Base-by-base conservation (phyloP, 2,113 vertebrate genomes). In the Lathamus discolor region DNA sequence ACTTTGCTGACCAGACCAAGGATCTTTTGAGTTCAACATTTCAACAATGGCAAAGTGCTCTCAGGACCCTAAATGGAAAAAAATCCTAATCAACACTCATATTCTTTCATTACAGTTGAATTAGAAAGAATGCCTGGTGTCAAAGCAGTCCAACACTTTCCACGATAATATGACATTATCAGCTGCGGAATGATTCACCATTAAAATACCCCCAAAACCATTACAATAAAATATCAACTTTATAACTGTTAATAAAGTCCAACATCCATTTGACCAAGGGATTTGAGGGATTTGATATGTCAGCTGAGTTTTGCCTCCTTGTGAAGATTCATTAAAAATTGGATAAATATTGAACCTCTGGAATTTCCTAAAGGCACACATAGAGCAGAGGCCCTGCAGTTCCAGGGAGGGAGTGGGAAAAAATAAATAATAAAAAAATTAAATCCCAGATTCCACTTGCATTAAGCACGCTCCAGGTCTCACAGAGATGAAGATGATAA, bases 251-350 rank as follows among this genome's bases (percentile, higher is more conserved):
- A 86, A 70, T 55, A 35, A 94, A 92, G 48, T 64, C 28, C 57
- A 91, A 54, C 18, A 72, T 41, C 51, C 35, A 62, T 82, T 91
- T 76, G 84, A 93, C 74, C 62, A 78, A 41, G 27, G 69, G 93
- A 92, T 94, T 70, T 78, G 83, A 88, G 86, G 68, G 92, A 93
- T 96, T 91, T 82, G 18, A 62, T 66, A 64, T 39, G 35, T 88
- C 83, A 93, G 62, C 23, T 61, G 52, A 88, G 35, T 72, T 92
- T 79, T 87, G 48, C 44, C 48, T 93, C n/a, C 80, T 72, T 95
- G 86, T 82, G 74, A 96, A 96, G 89, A 96, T 92, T 92, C 62
- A 95, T 89, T 95, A 79, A 87, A 89, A 92, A 89, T 13, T 82
- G 83, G 69, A 93, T 95, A 84, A 92, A 84, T 95, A 79, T 35